Conservation (phyloP, 2,797 vertebrate species). For the Tokudaia tokunoshimensis region DNA sequence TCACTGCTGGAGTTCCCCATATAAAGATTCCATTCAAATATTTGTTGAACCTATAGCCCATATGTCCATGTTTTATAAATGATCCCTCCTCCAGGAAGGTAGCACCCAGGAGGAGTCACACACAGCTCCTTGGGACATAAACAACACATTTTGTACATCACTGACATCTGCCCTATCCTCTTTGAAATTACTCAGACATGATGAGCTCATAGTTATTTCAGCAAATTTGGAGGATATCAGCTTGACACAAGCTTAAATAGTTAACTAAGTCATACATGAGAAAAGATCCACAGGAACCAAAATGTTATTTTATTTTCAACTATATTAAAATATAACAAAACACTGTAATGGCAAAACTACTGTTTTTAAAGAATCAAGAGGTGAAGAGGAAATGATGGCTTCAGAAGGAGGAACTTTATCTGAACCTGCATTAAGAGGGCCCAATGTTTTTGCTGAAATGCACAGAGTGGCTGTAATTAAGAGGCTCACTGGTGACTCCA, state of each 20-base stretch:
- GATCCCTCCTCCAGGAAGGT: background rate
- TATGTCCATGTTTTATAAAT: background rate
- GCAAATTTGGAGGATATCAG: background rate
- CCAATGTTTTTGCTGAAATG: background rate
- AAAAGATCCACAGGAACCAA: background rate
- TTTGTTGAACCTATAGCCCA: background rate
- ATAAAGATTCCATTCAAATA: slow-evolving; percentile 18
- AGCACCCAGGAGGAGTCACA: background rate
- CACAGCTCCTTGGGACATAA: background rate
- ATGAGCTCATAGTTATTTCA: background rate
- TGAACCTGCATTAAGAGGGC: background rate
- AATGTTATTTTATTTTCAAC: background rate
- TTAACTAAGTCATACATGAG: background rate
- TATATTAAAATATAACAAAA: background rate
- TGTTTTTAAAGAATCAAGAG: slow-evolving; percentile 13
- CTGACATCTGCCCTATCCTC: background rate
- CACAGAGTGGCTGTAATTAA: background rate
- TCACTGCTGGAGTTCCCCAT: background rate
- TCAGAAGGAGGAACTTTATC: background rate
- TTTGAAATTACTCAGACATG: slow-evolving; percentile 20
- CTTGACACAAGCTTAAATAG: background rate
- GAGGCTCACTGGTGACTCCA: background rate
- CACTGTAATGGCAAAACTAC: background rate
- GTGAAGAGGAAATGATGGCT: background rate
- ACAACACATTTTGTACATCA: background rate